These are phyloP conservation scores for Cardiocondyla obscurior DNA, from an alignment of 1,140 invertebrate genomes.

Conservation along the genomic window DNA sequence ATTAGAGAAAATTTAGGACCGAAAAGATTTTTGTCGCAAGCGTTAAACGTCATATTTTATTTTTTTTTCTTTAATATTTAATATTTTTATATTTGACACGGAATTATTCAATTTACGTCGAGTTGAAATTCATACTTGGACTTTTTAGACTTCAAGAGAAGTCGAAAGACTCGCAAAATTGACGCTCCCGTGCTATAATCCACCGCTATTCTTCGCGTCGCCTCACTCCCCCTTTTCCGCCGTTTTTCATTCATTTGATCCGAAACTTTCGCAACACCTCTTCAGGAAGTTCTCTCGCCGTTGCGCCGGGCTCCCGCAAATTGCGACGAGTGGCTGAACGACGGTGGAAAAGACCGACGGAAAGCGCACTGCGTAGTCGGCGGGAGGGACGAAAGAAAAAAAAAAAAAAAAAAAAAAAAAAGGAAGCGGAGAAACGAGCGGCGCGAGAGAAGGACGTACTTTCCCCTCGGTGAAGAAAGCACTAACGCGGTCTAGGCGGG, in stretches of 20 bases:
- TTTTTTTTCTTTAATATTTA: not conserved
- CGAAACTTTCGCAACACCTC: slow-evolving; percentile 47
- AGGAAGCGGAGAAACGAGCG: not conserved
- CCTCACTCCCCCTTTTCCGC: not conserved
- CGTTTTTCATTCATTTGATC: slow-evolving; percentile 49
- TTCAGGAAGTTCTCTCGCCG: slow-evolving; percentile 46
- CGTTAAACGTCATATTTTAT: not conserved
- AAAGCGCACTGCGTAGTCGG: not conserved
- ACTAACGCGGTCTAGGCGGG: slow-evolving; percentile 31
- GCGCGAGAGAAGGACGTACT: not conserved
- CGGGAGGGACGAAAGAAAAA: not conserved
- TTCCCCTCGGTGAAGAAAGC: slow-evolving; percentile 10
- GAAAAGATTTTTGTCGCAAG: not conserved
- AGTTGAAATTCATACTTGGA: not conserved
- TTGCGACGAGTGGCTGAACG: slow-evolving; percentile 34
- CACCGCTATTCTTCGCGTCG: not conserved
- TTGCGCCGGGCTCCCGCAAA: slow-evolving; percentile 33
- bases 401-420: not conserved
- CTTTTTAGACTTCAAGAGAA: not conserved
- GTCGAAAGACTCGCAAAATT: not conserved
- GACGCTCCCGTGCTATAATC: slow-evolving; percentile 11
- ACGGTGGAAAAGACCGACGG: not conserved
- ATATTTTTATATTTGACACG: not conserved
- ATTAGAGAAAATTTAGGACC: not conserved
- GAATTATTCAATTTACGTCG: not conserved